phyloP scores from a whole-genome alignment of 2,888 invertebrate genomes.

The Tipula lateralis region DNA sequence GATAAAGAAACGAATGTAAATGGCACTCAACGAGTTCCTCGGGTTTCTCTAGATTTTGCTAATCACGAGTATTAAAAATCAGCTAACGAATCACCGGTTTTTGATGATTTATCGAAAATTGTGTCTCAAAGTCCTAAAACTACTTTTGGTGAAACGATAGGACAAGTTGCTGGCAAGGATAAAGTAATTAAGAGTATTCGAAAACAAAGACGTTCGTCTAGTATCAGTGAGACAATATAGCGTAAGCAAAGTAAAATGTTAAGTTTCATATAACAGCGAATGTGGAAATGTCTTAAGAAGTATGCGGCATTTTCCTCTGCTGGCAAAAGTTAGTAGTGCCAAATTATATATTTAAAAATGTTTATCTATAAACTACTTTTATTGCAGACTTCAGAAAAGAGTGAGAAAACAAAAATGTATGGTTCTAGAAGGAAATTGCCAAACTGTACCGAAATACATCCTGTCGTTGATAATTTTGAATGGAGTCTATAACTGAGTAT shows the following conservation, averaged over 20 bases:
- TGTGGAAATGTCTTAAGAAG: slow-evolving; percentile 38
- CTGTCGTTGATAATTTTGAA: too few species aligned
- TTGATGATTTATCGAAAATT: too few species aligned
- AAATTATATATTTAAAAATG: background rate
- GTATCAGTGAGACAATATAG: slow-evolving; percentile 37
- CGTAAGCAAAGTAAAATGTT: slow-evolving; percentile 36
- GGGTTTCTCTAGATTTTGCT: too few species aligned
- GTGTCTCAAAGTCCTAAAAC: too few species aligned
- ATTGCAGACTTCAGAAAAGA: background rate
- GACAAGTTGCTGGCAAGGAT: background rate
- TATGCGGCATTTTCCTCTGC: slow-evolving; percentile 42
- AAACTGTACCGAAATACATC: slow-evolving; percentile 60
- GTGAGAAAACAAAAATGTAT: background rate
- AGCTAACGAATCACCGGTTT: background rate
- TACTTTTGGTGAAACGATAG: too few species aligned
- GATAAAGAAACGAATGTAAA: background rate
- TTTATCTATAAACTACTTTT: background rate
- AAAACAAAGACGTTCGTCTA: slow-evolving; percentile 40
- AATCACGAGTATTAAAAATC: too few species aligned
- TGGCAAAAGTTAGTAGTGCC: background rate
- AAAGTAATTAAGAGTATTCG: slow-evolving; percentile 35
- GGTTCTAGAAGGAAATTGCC: slow-evolving; percentile 52
- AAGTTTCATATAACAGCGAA: slow-evolving; percentile 43
- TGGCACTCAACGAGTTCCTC: background rate
- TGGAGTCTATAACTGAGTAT: slow-evolving; percentile 64